Evolutionary conservation across 2,113 vertebrate genomes (phyloP), one percentile per base, ranked within the genome.

Genomic region (Oreocharis arfaki): DNA sequence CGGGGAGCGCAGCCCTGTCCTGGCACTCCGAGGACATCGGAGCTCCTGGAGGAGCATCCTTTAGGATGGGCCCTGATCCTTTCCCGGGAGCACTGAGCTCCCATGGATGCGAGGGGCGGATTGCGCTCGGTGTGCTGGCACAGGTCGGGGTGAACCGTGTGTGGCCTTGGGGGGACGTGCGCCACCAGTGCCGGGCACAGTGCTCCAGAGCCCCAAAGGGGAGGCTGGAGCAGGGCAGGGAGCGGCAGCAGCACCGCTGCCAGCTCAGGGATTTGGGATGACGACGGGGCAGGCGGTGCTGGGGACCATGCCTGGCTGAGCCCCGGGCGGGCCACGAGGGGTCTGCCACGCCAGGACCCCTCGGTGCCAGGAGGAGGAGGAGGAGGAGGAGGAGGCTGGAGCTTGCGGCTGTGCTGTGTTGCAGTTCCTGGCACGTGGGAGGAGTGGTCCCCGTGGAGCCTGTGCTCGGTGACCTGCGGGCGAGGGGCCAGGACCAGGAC

Each of bases 391-490:
- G 39, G 81, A 26, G 87, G 55, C 73, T 67, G 91, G 53, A 87
- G 77, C 42, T 63, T 5, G 50, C 5, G 57, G 79, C 93, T 98
- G 97, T 98, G 98, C 97, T 98, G 97, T 98, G 96, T 99, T 98
- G 97, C 99, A 99, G 99, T 98, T 98, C 98, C 98, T 98, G 98
- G 98, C 97, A 98, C 96, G 94, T 99, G 99, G 99, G 98, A 99
- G 98, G 98, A 98, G 97, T 99, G 99, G 99, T 99, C 99, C 79
- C 98, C 98, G 78, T 99, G 99, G 99, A 99, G 99, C 98, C 98
- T 99, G 97, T 99, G 99, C 98, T 99, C 99, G 68, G 98, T 98
- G 98, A 99, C 99, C 97, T 99, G 99, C 96, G 99, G 99, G 98
- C 97, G 98, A 97, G 99, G 99, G 98, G 98, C 98, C 97, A 98